Evolutionary conservation across 2,113 vertebrate species (phyloP).

Genomic region (Otolemur garnettii): DNA sequence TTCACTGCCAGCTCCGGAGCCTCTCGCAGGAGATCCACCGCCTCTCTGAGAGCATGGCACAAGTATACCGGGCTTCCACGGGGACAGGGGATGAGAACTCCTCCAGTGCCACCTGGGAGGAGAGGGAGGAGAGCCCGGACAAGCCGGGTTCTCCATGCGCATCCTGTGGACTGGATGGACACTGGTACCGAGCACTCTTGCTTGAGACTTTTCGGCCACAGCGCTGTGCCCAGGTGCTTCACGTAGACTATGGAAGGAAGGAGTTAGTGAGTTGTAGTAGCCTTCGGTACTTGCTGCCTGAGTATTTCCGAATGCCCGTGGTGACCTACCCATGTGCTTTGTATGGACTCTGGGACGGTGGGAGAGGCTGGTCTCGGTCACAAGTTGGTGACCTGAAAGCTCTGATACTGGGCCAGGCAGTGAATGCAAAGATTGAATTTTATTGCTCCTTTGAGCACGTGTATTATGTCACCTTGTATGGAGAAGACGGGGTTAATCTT

Average conservation of each 20-base stretch:
- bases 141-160: slow-evolving; percentile 93
- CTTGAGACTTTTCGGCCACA: slow-evolving; percentile 88
- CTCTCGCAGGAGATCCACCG: slow-evolving; percentile 92
- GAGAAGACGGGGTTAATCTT: slow-evolving; percentile 90
- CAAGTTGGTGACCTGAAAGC: slow-evolving; percentile 90
- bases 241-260: slow-evolving; percentile 94
- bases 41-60: slow-evolving; percentile 91
- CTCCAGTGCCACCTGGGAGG: not conserved
- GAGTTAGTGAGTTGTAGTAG: slow-evolving; percentile 89
- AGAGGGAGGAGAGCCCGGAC: slow-evolving; percentile 80
- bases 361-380: slow-evolving; percentile 89
- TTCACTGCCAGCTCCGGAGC: slow-evolving; percentile 95
- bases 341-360: slow-evolving; percentile 90
- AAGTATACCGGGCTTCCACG: slow-evolving; percentile 74
- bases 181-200: slow-evolving; percentile 94
- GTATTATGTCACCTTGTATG: slow-evolving; percentile 93
- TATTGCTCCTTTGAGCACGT: slow-evolving; percentile 93
- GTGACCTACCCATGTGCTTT: slow-evolving; percentile 94
- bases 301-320: slow-evolving; percentile 95
- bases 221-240: slow-evolving; percentile 91
- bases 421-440: slow-evolving; percentile 92
- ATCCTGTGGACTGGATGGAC: slow-evolving; percentile 91
- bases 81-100: slow-evolving; percentile 63
- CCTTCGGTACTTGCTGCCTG: slow-evolving; percentile 88
- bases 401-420: slow-evolving; percentile 88